These are phyloP conservation scores for Trissolcus basalis DNA, from an alignment of 1,140 invertebrate genomes.

Conservation along the genomic window DNA sequence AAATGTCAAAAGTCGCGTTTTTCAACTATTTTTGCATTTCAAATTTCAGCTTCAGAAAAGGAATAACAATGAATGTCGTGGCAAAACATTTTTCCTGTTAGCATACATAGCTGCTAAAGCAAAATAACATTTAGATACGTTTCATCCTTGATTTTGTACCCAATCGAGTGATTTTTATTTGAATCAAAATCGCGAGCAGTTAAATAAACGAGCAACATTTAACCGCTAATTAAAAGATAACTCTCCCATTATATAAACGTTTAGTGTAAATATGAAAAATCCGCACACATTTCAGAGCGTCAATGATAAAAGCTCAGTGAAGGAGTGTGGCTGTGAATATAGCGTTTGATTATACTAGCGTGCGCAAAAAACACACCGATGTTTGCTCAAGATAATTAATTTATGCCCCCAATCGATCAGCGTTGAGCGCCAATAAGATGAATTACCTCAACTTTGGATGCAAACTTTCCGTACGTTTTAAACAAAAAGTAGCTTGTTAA, in stretches of 20 bases:
- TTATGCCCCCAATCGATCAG: conserved; percentile 52
- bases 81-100: no score
- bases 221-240: background rate
- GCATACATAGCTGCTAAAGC: no score
- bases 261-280: background rate
- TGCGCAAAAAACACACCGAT: conserved; percentile 20
- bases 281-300: conserved; percentile 3
- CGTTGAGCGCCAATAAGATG: conserved; percentile 39
- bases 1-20: no score
- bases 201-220: conserved; percentile 8
- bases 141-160: no score
- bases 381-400: conserved; percentile 43
- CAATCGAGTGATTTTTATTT: no score
- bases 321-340: conserved; percentile 6
- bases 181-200: no score
- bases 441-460: conserved; percentile 39
- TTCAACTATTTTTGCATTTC: no score
- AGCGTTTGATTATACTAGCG: conserved; percentile 21
- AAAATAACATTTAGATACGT: no score
- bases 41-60: no score
- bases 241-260: background rate
- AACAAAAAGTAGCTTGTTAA: conserved; percentile 32
- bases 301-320: conserved; percentile 1
- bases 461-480: conserved; percentile 33
- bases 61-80: no score